Percentiles rank a stretch among this genome's conserved stretches.
Conservation (phyloP, 2,797 vertebrate genomes). For the Staurois parvus region DNA sequence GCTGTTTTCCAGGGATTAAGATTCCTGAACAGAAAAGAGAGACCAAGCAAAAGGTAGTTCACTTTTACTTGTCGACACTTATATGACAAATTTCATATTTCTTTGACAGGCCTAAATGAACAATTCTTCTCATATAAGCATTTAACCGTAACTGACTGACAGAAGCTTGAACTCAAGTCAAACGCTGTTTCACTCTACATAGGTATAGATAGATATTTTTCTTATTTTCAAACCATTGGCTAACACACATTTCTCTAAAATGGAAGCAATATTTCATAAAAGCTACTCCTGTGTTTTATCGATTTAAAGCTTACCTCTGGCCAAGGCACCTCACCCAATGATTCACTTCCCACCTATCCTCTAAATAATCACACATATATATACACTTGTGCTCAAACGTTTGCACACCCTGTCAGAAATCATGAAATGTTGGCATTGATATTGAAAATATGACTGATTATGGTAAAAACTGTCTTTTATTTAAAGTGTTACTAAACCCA, state of each 20-base stretch:
- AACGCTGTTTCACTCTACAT: conserved; percentile 22
- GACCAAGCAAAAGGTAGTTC: conserved; percentile 12
- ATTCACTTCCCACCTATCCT: no score
- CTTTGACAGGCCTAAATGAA: conserved; percentile 50
- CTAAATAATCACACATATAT: no score
- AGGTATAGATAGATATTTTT: conserved; percentile 15
- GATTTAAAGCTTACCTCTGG: no score
- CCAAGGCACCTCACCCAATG: no score
- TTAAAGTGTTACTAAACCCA: no score
- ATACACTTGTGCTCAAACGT: no score
- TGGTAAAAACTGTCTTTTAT: no score
- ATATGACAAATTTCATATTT: conserved; percentile 53
- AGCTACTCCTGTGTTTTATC: no score
- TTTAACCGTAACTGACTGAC: conserved; percentile 57
- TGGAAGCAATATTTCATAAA: neutral
- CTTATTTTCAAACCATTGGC: conserved; percentile 11
- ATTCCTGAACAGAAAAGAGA: neutral
- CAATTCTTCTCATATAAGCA: conserved; percentile 54
- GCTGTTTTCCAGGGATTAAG: conserved; percentile 12
- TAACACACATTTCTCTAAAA: neutral
- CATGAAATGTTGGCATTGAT: no score
- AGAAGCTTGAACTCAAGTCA: conserved; percentile 53
- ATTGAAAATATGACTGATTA: no score
- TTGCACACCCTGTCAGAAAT: no score
- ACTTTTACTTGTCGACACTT: conserved; percentile 44